Base-by-base conservation (phyloP, 2,113 vertebrate genomes). In the Heterotilapia buettikoferi region DNA sequence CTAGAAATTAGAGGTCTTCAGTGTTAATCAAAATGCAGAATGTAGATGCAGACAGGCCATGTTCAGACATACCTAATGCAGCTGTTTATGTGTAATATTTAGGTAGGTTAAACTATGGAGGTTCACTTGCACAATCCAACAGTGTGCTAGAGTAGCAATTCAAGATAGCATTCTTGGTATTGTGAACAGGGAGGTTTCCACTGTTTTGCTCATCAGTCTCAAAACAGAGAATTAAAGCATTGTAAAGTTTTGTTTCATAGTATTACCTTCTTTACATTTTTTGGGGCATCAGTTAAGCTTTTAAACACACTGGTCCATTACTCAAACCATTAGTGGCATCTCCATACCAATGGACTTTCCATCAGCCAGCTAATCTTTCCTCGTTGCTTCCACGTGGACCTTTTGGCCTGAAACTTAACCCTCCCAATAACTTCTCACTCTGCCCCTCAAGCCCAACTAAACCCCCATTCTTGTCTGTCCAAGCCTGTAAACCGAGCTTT, bases 381-480 rank as follows among this genome's bases (percentile, higher is more conserved):
- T 61, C 4, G 66, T 31, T 6, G 71, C 82, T 24, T 81, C 66
- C 82, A 85, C 45, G 13, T 14, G 9, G 84, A 90, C 84, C 84
- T 89, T 81, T 79, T 89, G 80, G 93, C 90, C 88, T 86, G 84
- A 92, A 91, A 88, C 84, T 86, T 82, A 90, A 92, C 92, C 83
- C 21, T 56, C 14, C 85, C 89, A 84, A 89, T 91, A 92, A 93
- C 81, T 83, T 86, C 76, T 87, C 90, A 82, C 93, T 80, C 54
- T 52, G 31, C 73, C 13, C 21, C 86, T 33, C 53, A 78, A 9
- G 12, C 53, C 50, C 63, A 16, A 54, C 19, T 26, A 9, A 76
- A 29, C 79, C 84, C 85, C 40, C 5, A 18, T 19, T 76, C 50
- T 43, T 36, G 36, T 73, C 53, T 3, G 63, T 47, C 76, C 56